These are phyloP conservation scores for Eutolmus rufibarbis DNA, from an alignment of 2,888 invertebrate genomes.

Conservation along the genomic window DNA sequence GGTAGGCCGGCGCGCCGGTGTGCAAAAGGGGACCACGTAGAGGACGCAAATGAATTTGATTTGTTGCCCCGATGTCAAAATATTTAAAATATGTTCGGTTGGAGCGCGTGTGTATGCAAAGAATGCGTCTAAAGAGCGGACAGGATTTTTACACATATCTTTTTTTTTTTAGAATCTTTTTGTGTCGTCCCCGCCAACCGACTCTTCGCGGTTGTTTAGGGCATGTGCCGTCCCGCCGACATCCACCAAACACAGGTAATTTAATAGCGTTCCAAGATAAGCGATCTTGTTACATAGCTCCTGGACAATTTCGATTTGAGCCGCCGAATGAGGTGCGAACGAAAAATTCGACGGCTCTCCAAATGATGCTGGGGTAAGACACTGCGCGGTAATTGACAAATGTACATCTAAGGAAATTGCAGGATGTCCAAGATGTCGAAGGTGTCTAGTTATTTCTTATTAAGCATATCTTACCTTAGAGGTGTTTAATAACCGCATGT, in stretches of 20 bases:
- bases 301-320: neutral
- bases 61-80: constrained; percentile 48
- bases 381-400: neutral
- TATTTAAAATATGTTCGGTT: constrained; percentile 48
- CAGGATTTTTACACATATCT: constrained; percentile 46
- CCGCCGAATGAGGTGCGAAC: neutral
- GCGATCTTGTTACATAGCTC: constrained; percentile 13
- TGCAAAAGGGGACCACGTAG: constrained; percentile 13
- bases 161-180: neutral
- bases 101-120: constrained; percentile 47
- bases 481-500: neutral
- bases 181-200: neutral
- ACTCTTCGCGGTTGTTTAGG: neutral
- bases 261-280: constrained; percentile 46
- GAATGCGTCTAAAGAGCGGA: constrained; percentile 48
- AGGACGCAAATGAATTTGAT: constrained; percentile 47
- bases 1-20: neutral
- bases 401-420: neutral
- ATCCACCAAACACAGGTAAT: constrained; percentile 41
- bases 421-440: neutral
- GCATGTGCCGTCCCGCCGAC: constrained; percentile 37
- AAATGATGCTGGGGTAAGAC: neutral
- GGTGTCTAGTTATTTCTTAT: neutral
- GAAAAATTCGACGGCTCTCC: neutral
- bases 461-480: neutral